These are phyloP conservation scores for Rhagonycha fulva DNA, from an alignment of 2,888 invertebrate genomes.

Conservation along the genomic window DNA sequence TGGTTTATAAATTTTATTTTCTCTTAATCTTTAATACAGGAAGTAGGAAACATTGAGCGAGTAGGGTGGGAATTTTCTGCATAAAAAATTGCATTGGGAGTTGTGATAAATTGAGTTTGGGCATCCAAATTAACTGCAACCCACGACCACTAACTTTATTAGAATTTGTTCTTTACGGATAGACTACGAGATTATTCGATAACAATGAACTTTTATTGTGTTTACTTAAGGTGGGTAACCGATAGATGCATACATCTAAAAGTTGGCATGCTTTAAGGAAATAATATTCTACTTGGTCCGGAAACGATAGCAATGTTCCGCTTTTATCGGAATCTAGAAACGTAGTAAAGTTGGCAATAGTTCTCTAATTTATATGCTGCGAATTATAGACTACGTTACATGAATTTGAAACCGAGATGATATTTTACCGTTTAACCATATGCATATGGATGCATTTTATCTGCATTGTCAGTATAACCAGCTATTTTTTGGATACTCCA, in stretches of 20 bases:
- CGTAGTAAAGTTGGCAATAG: conserved; percentile 32
- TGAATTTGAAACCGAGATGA: conserved; percentile 30
- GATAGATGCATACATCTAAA: conserved; percentile 12
- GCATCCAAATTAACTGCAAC: not conserved
- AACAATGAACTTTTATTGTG: not conserved
- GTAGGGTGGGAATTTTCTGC: not conserved
- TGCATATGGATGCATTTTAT: conserved; percentile 29
- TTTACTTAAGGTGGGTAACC: not conserved
- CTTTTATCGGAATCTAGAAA: conserved; percentile 38
- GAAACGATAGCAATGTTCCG: conserved; percentile 45
- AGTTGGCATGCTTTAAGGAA: conserved; percentile 29
- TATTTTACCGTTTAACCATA: conserved; percentile 27
- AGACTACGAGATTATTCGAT: not conserved
- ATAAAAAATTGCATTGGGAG: not conserved
- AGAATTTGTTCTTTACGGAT: not conserved
- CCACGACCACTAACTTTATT: not conserved
- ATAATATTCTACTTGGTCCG: conserved; percentile 38
- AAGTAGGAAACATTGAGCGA: too few relatives aligned
- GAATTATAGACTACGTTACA: conserved; percentile 33
- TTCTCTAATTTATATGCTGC: conserved; percentile 36
- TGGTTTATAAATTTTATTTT: not conserved
- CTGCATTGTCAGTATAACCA: conserved; percentile 21
- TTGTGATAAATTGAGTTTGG: not conserved
- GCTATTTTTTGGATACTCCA: conserved; percentile 1
- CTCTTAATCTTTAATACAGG: too few relatives aligned